Percentiles rank a stretch among this genome's conserved stretches.
phyloP scores from a whole-genome alignment of 2,113 vertebrate genomes.

The Zosterops pallidus region DNA sequence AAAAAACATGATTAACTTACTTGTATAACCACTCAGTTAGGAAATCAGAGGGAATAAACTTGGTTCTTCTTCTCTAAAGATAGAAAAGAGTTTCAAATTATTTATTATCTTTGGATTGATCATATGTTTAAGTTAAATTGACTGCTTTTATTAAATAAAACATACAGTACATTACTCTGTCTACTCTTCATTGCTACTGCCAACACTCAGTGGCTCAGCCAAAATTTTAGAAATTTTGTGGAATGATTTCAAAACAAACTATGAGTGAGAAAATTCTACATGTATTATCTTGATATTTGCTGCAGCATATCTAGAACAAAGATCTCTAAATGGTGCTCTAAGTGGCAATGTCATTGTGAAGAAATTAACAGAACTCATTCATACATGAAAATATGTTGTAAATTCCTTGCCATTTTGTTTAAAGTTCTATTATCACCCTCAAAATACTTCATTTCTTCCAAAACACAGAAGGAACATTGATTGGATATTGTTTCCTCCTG shows the following conservation, averaged over 20 bases:
- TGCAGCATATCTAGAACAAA: not conserved
- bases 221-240: not conserved
- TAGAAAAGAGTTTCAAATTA: conserved; percentile 61
- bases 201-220: not conserved
- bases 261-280: not conserved
- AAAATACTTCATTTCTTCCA: not conserved
- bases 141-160: conserved; percentile 42
- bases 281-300: not conserved
- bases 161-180: not conserved
- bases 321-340: not conserved
- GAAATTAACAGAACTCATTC: not conserved
- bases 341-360: not conserved
- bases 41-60: conserved; percentile 88
- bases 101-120: conserved; percentile 31
- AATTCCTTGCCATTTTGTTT: not conserved
- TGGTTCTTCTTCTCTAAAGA: conserved; percentile 83
- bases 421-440: not conserved
- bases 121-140: conserved; percentile 15
- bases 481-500: conserved; percentile 23
- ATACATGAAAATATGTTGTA: not conserved
- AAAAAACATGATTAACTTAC: conserved; percentile 76
- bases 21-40: conserved; percentile 93
- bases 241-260: not conserved
- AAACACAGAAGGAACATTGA: conserved; percentile 46
- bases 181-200: conserved; percentile 10